Percentiles rank a stretch among this genome's conserved stretches.
These are phyloP conservation scores for Heloderma charlesbogerti DNA, from an alignment of 2,113 vertebrate species.

Conservation along the genomic window DNA sequence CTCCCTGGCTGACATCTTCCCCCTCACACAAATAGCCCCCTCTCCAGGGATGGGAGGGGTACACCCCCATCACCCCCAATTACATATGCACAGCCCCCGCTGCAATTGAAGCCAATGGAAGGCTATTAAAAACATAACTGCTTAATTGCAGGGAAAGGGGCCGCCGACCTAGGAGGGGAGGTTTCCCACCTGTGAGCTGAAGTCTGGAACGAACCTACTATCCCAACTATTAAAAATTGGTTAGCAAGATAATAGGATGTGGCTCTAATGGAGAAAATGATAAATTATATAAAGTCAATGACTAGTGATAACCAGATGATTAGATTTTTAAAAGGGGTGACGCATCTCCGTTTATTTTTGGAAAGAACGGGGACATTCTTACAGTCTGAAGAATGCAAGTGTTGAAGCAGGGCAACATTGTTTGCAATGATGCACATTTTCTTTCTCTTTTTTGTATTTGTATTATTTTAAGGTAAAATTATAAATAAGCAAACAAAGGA, in stretches of 20 bases:
- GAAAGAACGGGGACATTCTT: neutral
- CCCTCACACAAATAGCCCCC: too few relatives aligned
- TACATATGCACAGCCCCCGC: too few relatives aligned
- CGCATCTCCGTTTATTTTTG: neutral
- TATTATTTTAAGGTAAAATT: neutral
- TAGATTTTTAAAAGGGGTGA: neutral
- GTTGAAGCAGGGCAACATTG: neutral
- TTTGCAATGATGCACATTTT: neutral
- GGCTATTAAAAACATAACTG: too few relatives aligned
- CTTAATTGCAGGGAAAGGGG: too few relatives aligned
- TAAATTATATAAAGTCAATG: neutral
- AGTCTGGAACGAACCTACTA: neutral
- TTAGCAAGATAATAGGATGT: neutral
- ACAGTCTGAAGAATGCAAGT: too few relatives aligned
- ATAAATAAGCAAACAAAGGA: neutral
- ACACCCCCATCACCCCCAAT: too few relatives aligned
- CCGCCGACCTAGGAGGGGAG: too few relatives aligned
- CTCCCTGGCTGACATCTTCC: too few relatives aligned
- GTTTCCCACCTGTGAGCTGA: too few relatives aligned
- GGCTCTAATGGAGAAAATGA: neutral
- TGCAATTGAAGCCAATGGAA: too few relatives aligned
- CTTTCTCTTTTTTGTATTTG: neutral
- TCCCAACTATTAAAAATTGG: too few relatives aligned
- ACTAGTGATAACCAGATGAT: neutral
- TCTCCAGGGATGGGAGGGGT: too few relatives aligned